Percentiles rank a stretch among this genome's conserved stretches.
Conservation (phyloP, 2,797 vertebrate genomes). For the Lithobates sylvaticus region DNA sequence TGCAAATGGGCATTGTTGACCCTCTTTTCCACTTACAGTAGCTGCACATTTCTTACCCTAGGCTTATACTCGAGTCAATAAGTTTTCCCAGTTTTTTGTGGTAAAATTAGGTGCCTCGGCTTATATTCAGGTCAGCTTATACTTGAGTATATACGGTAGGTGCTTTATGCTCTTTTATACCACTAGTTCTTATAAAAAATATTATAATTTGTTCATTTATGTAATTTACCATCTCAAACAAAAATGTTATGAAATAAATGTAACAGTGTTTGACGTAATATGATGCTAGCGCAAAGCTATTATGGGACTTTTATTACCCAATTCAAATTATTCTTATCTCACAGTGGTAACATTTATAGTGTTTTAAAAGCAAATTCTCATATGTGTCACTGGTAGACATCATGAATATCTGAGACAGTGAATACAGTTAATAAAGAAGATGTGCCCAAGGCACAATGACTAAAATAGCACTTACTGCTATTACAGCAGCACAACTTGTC, state of each 20-base stretch:
- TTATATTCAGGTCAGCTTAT: too few relatives aligned
- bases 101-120: too few relatives aligned
- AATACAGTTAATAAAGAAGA: constrained; percentile 45
- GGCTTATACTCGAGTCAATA: too few relatives aligned
- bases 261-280: too few relatives aligned
- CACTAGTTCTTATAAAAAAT: too few relatives aligned
- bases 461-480: constrained; percentile 49
- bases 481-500: constrained; percentile 21
- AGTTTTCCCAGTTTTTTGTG: too few relatives aligned
- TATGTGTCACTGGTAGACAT: constrained; percentile 35
- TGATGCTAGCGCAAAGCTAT: not conserved
- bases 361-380: constrained; percentile 26
- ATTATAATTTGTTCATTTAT: not conserved
- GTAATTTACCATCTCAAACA: not conserved
- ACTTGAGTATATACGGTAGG: too few relatives aligned
- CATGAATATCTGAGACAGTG: constrained; percentile 41
- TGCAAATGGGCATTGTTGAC: too few relatives aligned
- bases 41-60: too few relatives aligned
- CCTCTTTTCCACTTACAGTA: too few relatives aligned
- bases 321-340: constrained; percentile 1
- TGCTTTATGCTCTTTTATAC: too few relatives aligned
- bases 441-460: constrained; percentile 45
- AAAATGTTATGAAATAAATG: not conserved
- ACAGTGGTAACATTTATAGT: constrained; percentile 24
- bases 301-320: constrained; percentile 4